Evolutionary conservation across 2,888 invertebrate genomes (phyloP).

Genomic region (Catocala fraxini): DNA sequence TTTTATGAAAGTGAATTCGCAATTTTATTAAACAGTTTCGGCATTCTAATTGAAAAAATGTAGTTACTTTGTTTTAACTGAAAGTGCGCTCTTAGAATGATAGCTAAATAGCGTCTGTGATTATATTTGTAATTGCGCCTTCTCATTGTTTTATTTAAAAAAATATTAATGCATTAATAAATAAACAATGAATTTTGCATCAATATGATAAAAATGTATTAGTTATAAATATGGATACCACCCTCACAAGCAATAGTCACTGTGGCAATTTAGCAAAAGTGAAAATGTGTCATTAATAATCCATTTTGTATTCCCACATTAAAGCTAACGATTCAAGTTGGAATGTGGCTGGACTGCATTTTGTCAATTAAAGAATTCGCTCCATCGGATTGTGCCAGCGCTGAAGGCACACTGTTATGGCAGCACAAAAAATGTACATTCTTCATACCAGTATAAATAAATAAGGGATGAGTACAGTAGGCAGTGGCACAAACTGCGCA

Average conservation of each 20-base stretch:
- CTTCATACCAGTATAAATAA: conserved; percentile 86
- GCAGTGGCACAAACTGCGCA: conserved; percentile 61
- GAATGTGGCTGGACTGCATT: conserved; percentile 78
- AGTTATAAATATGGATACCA: neutral
- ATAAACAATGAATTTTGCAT: too few relatives aligned
- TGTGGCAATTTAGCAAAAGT: conserved; percentile 37
- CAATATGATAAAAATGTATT: too few relatives aligned
- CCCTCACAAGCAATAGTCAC: conserved; percentile 1
- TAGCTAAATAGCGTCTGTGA: too few relatives aligned
- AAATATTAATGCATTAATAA: too few relatives aligned
- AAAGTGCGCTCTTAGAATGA: too few relatives aligned
- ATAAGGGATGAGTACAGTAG: conserved; percentile 84
- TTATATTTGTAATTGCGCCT: too few relatives aligned
- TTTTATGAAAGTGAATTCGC: neutral
- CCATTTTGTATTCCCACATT: conserved; percentile 75
- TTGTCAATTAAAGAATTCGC: conserved; percentile 84
- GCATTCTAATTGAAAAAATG: too few relatives aligned
- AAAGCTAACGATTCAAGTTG: conserved; percentile 73
- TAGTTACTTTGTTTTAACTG: too few relatives aligned
- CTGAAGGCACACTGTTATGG: conserved; percentile 77
- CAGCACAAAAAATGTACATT: conserved; percentile 79
- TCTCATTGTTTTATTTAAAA: too few relatives aligned
- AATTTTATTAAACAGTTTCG: too few relatives aligned
- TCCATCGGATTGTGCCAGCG: conserved; percentile 70
- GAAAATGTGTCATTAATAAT: conserved; percentile 56